Base-by-base conservation (phyloP, 2,113 vertebrate species). In the Otis tarda region DNA sequence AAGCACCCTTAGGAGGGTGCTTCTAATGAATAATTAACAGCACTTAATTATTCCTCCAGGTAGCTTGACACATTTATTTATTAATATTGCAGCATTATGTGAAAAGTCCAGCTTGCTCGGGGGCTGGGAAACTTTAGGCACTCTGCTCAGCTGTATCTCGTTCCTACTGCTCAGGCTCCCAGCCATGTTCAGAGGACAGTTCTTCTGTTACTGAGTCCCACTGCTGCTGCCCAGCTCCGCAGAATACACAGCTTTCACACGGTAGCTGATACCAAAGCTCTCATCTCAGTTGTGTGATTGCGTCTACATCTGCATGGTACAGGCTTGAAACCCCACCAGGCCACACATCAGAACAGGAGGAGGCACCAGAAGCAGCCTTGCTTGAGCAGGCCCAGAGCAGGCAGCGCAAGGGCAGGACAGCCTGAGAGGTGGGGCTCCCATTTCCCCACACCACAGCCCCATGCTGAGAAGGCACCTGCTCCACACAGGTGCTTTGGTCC, bases 381-480 rank as follows among this genome's bases (percentile, higher is more conserved):
- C 47, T 12, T 4, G 9, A 41, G 60, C 33, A 47, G 59, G 57
- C 3, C 64, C n/a, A 5, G 41, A 28, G 43, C 1, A 0, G 24
- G 61, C 57, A 17, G 7, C 0, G 2, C 22, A 9, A 14, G 35
- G 20, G 7, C 14, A 17, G 78, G 39, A 39, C 39, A 39, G 39
- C 39, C 39, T 39, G 39, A 39, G 39, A 39, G 39, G 39, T 39
- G 39, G 39, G 39, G 39, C 39, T 39, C 39, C 39, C 39, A 39
- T 82, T 63, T 22, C 33, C 78, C 24, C 35, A 23, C 12, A 15
- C 4, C 39, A 11, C 1, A n/a, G 3, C 41, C 30, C 28, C 3
- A 0, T 4, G 16, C 37, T 30, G 25, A 60, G 49, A 18, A 61
- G 21, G 8, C 41, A 56, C 14, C 25, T 6, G n/a, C 39, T 9